Percentiles rank a stretch among this genome's conserved stretches.
Evolutionary conservation across 2,888 invertebrate genomes (phyloP).

Genomic region (Crocallis elinguaria): DNA sequence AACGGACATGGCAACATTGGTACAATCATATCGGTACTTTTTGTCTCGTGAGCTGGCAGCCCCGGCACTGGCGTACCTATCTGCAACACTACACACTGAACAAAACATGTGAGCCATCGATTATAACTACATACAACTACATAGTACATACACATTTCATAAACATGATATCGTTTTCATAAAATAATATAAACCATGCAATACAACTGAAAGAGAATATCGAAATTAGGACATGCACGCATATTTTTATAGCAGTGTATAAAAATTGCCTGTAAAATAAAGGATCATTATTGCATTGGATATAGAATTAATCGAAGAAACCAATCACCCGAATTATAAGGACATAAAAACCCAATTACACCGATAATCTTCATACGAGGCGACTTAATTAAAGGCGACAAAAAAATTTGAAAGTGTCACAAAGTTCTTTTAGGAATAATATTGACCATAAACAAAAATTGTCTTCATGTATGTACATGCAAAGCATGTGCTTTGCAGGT

Average conservation of each 20-base stretch:
- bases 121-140: slow-evolving; percentile 28
- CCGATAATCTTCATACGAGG: neutral
- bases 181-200: slow-evolving; percentile 51
- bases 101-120: slow-evolving; percentile 49
- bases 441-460: too few species aligned
- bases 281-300: slow-evolving; percentile 43
- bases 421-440: too few species aligned
- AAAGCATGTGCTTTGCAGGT: too few species aligned
- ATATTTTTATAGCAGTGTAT: slow-evolving; percentile 28
- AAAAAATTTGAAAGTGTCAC: neutral
- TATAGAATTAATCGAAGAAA: slow-evolving; percentile 34
- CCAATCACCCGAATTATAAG: slow-evolving; percentile 15
- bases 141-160: slow-evolving; percentile 39
- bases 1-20: slow-evolving; percentile 78
- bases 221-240: slow-evolving; percentile 35
- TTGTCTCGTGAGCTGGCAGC: slow-evolving; percentile 62
- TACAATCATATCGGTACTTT: slow-evolving; percentile 47
- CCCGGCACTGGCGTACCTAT: slow-evolving; percentile 68
- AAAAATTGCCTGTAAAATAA: slow-evolving; percentile 60
- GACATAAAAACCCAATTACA: slow-evolving; percentile 1
- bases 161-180: slow-evolving; percentile 33
- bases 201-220: slow-evolving; percentile 60
- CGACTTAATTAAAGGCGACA: too few species aligned
- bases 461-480: too few species aligned
- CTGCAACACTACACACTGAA: slow-evolving; percentile 82